A percentile compares a stretch with the other conserved stretches of the same genome.
Evolutionary conservation across 2,113 vertebrate genomes (phyloP).

Genomic region (Sorex fumeus): DNA sequence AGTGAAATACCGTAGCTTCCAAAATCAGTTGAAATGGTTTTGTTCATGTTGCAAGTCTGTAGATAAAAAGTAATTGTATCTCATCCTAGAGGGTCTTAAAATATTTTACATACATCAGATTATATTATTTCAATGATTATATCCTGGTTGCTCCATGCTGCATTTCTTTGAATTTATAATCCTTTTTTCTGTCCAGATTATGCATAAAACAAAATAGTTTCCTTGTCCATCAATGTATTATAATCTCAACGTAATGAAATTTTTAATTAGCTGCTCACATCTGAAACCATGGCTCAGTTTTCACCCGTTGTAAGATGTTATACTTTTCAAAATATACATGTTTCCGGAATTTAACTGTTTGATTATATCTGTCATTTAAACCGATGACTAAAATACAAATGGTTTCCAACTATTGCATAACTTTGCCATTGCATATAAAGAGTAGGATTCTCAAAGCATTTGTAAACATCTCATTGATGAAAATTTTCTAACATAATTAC

Average conservation of each 20-base stretch:
- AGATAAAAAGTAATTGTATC: background rate
- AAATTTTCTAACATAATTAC: background rate
- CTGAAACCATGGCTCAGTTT: slow-evolving; percentile 57
- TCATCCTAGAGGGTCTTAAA: background rate
- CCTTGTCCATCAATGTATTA: slow-evolving; percentile 10
- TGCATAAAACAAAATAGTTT: background rate
- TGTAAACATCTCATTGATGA: background rate
- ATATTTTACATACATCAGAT: slow-evolving; percentile 34
- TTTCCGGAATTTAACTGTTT: slow-evolving; percentile 40
- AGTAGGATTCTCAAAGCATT: slow-evolving; percentile 26
- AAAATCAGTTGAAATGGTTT: no score
- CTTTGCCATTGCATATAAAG: background rate
- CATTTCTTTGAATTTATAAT: slow-evolving; percentile 59
- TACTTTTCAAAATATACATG: slow-evolving; percentile 30
- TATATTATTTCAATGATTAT: slow-evolving; percentile 49
- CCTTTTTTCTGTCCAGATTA: background rate
- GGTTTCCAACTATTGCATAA: slow-evolving; percentile 6
- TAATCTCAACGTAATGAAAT: slow-evolving; percentile 54
- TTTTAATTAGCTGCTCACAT: slow-evolving; percentile 61
- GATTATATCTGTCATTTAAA: slow-evolving; percentile 9
- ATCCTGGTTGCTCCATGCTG: background rate
- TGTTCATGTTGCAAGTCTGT: no score
- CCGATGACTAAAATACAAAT: slow-evolving; percentile 14
- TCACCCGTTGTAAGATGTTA: background rate
- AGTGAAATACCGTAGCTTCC: no score